A percentile compares a stretch with the other conserved stretches of the same genome.
These are phyloP conservation scores for Eulemur rufifrons DNA, from an alignment of 2,113 vertebrate species.

Conservation along the genomic window DNA sequence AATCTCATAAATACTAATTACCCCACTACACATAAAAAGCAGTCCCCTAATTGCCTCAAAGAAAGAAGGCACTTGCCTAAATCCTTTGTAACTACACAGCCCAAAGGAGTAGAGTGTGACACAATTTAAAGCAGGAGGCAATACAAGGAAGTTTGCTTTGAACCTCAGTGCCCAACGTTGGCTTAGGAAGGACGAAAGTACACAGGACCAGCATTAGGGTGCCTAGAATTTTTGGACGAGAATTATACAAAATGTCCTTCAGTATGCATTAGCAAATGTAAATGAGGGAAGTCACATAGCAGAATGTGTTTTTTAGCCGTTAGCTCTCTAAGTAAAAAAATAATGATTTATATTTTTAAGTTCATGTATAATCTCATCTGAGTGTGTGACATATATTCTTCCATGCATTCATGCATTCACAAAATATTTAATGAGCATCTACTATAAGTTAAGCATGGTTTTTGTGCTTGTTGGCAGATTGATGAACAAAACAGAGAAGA, in stretches of 20 bases:
- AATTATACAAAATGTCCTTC: background rate
- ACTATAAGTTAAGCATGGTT: background rate
- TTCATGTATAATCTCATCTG: background rate
- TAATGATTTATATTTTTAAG: background rate
- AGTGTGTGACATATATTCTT: background rate
- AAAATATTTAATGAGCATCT: background rate
- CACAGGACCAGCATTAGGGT: background rate
- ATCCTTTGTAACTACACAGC: background rate
- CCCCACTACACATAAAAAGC: background rate
- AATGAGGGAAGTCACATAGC: background rate
- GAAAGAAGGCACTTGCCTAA: background rate
- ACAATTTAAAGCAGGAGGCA: background rate
- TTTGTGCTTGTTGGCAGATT: background rate
- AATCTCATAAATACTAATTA: background rate
- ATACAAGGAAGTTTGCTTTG: background rate
- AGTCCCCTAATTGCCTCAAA: background rate
- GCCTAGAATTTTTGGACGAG: background rate
- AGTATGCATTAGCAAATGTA: background rate
- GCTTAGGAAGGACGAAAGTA: background rate
- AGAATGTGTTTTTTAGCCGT: background rate
- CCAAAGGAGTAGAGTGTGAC: background rate
- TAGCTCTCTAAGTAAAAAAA: background rate
- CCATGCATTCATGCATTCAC: background rate
- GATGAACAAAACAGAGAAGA: background rate
- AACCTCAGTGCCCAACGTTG: background rate